phyloP scores from a whole-genome alignment of 2,797 vertebrate genomes.

The Clarias pachynema region DNA sequence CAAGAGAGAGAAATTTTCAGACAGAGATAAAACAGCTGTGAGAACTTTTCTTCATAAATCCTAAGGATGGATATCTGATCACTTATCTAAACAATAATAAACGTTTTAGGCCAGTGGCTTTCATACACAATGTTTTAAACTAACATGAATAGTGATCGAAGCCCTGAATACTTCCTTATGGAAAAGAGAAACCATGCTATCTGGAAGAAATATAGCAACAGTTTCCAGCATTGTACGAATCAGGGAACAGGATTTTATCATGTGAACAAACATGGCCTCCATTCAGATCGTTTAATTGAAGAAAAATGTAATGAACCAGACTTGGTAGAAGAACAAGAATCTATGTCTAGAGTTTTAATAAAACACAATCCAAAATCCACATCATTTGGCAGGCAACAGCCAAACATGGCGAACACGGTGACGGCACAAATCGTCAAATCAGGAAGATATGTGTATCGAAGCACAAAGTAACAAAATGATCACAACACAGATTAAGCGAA shows the following conservation, averaged over 20 bases:
- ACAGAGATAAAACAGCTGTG: background rate
- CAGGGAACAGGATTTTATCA: conserved; percentile 15
- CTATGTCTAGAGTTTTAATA: background rate
- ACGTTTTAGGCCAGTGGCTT: background rate
- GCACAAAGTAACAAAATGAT: background rate
- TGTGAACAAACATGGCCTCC: background rate
- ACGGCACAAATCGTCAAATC: background rate
- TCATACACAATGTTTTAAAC: background rate
- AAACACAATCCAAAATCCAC: background rate
- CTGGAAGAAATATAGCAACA: conserved; percentile 2
- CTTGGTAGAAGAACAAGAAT: background rate
- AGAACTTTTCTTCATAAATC: conserved; percentile 22
- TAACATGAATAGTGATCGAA: conserved; percentile 3
- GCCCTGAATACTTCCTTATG: conserved; percentile 17
- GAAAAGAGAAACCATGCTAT: background rate
- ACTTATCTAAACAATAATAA: conserved; percentile 16
- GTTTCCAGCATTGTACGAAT: conserved; percentile 3
- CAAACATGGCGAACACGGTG: background rate
- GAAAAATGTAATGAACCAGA: background rate
- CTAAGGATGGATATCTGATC: conserved; percentile 2
- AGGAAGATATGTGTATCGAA: background rate
- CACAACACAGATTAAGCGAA: background rate
- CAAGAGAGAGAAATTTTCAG: background rate
- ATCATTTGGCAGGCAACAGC: background rate
- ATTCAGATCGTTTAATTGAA: background rate